Evolutionary conservation across 2,113 vertebrate genomes (phyloP).

Genomic region (Anguilla japonica): DNA sequence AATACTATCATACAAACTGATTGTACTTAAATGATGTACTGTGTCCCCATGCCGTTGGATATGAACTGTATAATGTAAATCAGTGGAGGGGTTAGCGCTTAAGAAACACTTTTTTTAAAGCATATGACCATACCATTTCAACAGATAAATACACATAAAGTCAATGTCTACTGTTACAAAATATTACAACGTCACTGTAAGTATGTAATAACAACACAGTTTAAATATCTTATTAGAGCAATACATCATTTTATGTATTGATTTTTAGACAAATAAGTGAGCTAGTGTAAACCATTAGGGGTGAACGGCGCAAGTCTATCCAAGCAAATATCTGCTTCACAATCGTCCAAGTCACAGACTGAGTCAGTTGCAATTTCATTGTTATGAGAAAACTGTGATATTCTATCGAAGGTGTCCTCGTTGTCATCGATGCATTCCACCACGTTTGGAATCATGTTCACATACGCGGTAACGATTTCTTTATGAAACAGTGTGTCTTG

Average conservation of each 20-base stretch:
- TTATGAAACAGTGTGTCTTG: constrained; percentile 82
- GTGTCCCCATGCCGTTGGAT: background rate
- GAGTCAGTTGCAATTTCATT: constrained; percentile 74
- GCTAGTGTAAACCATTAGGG: constrained; percentile 79
- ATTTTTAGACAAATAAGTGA: constrained; percentile 13
- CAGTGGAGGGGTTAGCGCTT: background rate
- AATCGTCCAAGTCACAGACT: constrained; percentile 81
- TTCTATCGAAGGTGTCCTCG: constrained; percentile 74
- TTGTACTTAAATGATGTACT: background rate
- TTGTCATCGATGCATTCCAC: constrained; percentile 73
- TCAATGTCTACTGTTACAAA: constrained; percentile 20
- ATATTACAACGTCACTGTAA: constrained; percentile 28
- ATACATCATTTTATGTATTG: constrained; percentile 21
- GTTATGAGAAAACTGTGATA: constrained; percentile 75
- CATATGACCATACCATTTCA: background rate
- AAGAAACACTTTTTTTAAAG: constrained; percentile 3
- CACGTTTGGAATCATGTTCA: constrained; percentile 84
- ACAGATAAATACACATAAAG: constrained; percentile 16
- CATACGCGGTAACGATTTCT: constrained; percentile 77
- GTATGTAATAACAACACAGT: constrained; percentile 17
- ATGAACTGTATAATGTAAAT: background rate
- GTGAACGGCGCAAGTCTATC: constrained; percentile 82
- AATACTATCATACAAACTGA: background rate
- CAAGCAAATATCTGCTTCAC: constrained; percentile 78
- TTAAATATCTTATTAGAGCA: constrained; percentile 20